Percentiles rank a stretch among this genome's conserved stretches.
Evolutionary conservation across 2,888 invertebrate species (phyloP).

Genomic region (Nycteola revayana): DNA sequence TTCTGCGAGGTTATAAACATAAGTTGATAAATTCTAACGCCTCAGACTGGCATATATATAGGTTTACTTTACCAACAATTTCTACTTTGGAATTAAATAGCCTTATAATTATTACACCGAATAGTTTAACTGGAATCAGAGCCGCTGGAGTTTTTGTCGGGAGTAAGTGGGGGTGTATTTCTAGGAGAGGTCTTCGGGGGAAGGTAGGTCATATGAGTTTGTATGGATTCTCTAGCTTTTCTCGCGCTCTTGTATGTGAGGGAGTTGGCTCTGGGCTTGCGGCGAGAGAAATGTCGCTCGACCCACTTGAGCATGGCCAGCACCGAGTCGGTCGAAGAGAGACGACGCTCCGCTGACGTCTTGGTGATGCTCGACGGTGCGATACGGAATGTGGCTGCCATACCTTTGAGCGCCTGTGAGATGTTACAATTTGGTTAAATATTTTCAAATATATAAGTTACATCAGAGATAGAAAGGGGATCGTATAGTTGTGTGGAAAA

Average conservation of each 20-base stretch:
- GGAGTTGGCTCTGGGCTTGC: conserved; percentile 88
- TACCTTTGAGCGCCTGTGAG: conserved; percentile 91
- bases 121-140: conserved; percentile 65
- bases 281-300: conserved; percentile 90
- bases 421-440: too few relatives aligned
- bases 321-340: conserved; percentile 94
- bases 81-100: conserved; percentile 22
- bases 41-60: too few relatives aligned
- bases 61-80: too few relatives aligned
- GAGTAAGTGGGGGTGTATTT: conserved; percentile 55
- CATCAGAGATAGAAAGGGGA: too few relatives aligned
- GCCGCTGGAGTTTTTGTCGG: conserved; percentile 62
- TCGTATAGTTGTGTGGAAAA: too few relatives aligned
- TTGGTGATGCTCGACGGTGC: conserved; percentile 92
- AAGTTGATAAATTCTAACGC: too few relatives aligned
- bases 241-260: conserved; percentile 83
- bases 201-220: conserved; percentile 89
- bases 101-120: too few relatives aligned
- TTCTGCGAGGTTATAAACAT: neutral
- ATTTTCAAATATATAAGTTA: too few relatives aligned
- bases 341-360: conserved; percentile 92
- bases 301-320: conserved; percentile 95
- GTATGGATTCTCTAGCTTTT: conserved; percentile 85
- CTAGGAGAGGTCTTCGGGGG: conserved; percentile 57
- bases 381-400: conserved; percentile 96